These are phyloP conservation scores for Parauchenoglanis ngamensis DNA, from an alignment of 2,797 vertebrate genomes.

Conservation along the genomic window DNA sequence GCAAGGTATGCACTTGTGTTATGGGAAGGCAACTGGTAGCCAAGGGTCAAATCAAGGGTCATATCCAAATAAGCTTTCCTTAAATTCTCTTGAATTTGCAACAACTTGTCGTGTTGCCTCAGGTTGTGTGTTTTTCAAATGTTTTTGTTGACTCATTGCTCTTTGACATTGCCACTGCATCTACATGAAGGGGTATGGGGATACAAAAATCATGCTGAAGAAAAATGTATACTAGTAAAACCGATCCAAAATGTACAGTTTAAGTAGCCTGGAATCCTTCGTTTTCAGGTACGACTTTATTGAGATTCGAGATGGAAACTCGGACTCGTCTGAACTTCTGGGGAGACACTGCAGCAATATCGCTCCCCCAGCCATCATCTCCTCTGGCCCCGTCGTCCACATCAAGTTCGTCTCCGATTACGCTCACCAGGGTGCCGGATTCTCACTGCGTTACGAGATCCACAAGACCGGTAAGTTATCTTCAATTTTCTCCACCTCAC, in stretches of 20 bases:
- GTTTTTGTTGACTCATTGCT: not conserved
- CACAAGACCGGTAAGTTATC: conserved; percentile 90
- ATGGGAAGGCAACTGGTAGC: conserved; percentile 61
- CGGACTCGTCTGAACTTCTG: conserved; percentile 85
- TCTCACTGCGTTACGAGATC: conserved; percentile 98
- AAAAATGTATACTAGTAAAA: not conserved
- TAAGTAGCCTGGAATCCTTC: not conserved
- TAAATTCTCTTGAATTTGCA: not conserved
- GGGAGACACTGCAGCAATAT: conserved; percentile 98
- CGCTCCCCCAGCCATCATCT: conserved; percentile 93
- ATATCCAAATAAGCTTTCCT: conserved; percentile 55
- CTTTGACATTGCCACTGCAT: not conserved
- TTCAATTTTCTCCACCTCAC: too few relatives aligned
- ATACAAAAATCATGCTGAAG: not conserved
- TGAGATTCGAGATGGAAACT: conserved; percentile 92
- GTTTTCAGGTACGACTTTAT: conserved; percentile 91
- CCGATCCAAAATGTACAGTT: not conserved
- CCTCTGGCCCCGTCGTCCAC: conserved; percentile 87
- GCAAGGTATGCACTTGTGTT: conserved; percentile 70
- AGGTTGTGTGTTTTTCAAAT: not conserved
- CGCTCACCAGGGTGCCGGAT: conserved; percentile 93
- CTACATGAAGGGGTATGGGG: not conserved
- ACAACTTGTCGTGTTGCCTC: not conserved
- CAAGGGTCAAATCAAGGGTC: conserved; percentile 61
- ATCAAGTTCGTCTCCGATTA: conserved; percentile 97